Evolutionary conservation across 2,888 invertebrate species (phyloP).

Genomic region (Hymenopus coronatus): DNA sequence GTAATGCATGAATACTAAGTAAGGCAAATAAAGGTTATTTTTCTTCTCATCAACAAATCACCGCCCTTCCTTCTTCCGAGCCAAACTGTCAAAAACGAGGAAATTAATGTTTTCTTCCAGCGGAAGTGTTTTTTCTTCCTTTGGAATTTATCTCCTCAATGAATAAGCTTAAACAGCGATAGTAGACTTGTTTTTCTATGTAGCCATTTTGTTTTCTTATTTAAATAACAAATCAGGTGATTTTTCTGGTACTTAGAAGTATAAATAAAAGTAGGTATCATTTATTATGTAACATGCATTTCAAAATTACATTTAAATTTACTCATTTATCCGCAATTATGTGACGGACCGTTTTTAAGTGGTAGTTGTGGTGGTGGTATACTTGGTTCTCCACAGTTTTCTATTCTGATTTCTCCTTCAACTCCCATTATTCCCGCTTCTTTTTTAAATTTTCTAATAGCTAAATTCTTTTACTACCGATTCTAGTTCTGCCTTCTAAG

Average conservation of each 20-base stretch:
- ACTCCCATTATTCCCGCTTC: too few species aligned
- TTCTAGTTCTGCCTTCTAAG: too few species aligned
- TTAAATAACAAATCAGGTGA: background rate
- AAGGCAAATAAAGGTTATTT: conserved; percentile 10
- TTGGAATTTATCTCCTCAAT: background rate
- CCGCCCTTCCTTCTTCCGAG: background rate
- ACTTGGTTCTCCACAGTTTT: too few species aligned
- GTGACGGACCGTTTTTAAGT: too few species aligned
- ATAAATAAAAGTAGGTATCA: background rate
- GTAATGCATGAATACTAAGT: conserved; percentile 16
- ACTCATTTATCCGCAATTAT: too few species aligned
- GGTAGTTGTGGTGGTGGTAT: too few species aligned
- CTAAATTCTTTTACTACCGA: too few species aligned
- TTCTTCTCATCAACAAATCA: conserved; percentile 12
- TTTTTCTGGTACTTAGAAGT: background rate
- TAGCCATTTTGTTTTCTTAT: background rate
- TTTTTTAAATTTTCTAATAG: too few species aligned
- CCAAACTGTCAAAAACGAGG: background rate
- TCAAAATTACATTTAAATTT: too few species aligned
- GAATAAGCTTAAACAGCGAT: background rate
- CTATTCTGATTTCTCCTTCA: too few species aligned
- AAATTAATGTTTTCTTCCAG: background rate
- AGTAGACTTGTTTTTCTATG: background rate
- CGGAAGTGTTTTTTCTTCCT: background rate
- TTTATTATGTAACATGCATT: too few species aligned